Base-by-base conservation (phyloP, 2,888 invertebrate species). In the Heliconius hortense region DNA sequence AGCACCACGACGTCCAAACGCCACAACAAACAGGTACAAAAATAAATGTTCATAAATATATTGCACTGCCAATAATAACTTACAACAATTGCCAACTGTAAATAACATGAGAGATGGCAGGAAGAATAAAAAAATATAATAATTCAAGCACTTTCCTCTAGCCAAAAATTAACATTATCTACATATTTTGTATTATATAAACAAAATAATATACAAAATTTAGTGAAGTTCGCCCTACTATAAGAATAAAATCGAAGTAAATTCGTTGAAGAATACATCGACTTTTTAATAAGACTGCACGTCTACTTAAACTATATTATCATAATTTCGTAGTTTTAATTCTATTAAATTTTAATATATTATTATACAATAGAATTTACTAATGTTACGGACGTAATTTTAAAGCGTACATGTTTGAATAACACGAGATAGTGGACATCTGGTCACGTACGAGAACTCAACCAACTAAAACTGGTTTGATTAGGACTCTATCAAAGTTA, bases 11-110 rank as follows among this genome's bases (percentile, higher is more conserved):
- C 79, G 56, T 74, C 79, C 77, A 81, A 76, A 84, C 88, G 84
- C 85, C 87, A 86, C 82, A 84, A 84, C 82, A 79, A 84, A 84
- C 81, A 85, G 88, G 87, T 88, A 76, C 78, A 74, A 83, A 85
- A 83, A 85, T 82, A 84, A 73, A 78, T 60, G 31, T 72, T 60
- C 35, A 79, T 79, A 80, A 79, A 80, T 82, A 82, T 83, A 84
- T 81, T 79, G 80, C 82, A 82, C 77, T 75, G 76, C 77, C 77
- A 76, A 79, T 77, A 74, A 76, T 73, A 77, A 59, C 66, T 74
- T 73, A 28, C 56, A 59, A 72, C 69, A 72, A 73, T 68, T 69
- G 77, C 77, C 77, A 77, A 77, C n/a, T 69, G 48, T 48, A 68
- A 74, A 69, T 68, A 72, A 76, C 43, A 53, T 70, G 15, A 53